Conservation (phyloP, 2,797 vertebrate genomes). For the Ctenopoma kingsleyae region DNA sequence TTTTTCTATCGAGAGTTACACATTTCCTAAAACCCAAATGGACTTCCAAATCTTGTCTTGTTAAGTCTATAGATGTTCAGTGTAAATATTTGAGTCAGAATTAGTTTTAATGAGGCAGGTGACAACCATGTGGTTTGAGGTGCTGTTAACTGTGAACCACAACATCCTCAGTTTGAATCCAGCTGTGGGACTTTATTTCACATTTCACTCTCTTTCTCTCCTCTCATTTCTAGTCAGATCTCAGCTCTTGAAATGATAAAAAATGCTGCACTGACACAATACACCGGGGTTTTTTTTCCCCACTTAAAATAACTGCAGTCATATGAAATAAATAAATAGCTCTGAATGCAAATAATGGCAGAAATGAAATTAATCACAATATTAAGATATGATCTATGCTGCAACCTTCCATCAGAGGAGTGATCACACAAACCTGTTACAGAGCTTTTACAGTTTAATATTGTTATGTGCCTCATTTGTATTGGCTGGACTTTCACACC, state of each 20-base stretch:
- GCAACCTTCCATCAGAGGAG: too few relatives aligned
- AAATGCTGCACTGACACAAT: background rate
- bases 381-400: too few relatives aligned
- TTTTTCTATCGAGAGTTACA: background rate
- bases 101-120: background rate
- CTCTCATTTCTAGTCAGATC: background rate
- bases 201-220: background rate
- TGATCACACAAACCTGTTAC: too few relatives aligned
- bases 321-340: background rate
- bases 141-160: conserved; percentile 4
- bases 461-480: too few relatives aligned
- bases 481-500: too few relatives aligned
- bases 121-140: background rate
- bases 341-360: background rate
- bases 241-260: too few relatives aligned
- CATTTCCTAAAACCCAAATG: background rate
- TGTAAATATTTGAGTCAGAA: background rate
- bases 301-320: background rate
- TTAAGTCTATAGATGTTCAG: too few relatives aligned
- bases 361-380: too few relatives aligned
- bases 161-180: background rate
- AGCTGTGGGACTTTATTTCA: background rate
- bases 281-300: background rate
- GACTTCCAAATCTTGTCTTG: background rate
- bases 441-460: too few relatives aligned